Conservation (phyloP, 1,140 invertebrate genomes). For the Pristionchus pacificus region DNA sequence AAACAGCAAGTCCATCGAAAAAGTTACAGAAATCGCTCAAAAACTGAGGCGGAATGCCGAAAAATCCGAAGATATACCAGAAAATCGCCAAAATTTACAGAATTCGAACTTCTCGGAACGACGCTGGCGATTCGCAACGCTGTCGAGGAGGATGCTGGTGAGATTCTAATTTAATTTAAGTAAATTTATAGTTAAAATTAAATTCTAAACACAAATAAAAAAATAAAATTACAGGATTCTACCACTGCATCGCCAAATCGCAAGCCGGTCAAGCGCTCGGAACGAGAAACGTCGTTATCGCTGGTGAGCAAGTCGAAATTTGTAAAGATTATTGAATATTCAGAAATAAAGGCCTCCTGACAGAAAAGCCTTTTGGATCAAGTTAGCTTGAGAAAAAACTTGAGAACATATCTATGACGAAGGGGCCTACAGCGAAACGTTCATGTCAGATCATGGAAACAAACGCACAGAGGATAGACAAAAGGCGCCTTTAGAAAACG, state of each 20-base stretch:
- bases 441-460: too few relatives aligned
- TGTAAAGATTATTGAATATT: background rate
- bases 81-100: slow-evolving; percentile 30
- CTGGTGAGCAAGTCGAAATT: slow-evolving; percentile 23
- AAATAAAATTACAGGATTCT: slow-evolving; percentile 63
- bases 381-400: background rate
- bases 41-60: too few relatives aligned
- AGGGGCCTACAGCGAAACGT: too few relatives aligned
- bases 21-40: too few relatives aligned
- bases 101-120: slow-evolving; percentile 49
- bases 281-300: slow-evolving; percentile 36
- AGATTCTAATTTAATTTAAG: background rate
- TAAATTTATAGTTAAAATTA: background rate
- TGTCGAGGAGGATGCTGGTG: slow-evolving; percentile 59
- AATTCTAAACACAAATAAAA: background rate
- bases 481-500: too few relatives aligned
- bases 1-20: too few relatives aligned
- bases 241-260: slow-evolving; percentile 77
- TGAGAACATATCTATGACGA: too few relatives aligned
- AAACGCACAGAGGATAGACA: too few relatives aligned
- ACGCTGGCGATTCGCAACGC: slow-evolving; percentile 72
- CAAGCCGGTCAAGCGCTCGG: slow-evolving; percentile 64
- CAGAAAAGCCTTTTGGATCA: background rate
- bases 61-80: too few relatives aligned
- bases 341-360: background rate